Percentiles rank a stretch among this genome's conserved stretches.
Evolutionary conservation across 2,113 vertebrate species (phyloP).

Genomic region (Coracopsis vasa): DNA sequence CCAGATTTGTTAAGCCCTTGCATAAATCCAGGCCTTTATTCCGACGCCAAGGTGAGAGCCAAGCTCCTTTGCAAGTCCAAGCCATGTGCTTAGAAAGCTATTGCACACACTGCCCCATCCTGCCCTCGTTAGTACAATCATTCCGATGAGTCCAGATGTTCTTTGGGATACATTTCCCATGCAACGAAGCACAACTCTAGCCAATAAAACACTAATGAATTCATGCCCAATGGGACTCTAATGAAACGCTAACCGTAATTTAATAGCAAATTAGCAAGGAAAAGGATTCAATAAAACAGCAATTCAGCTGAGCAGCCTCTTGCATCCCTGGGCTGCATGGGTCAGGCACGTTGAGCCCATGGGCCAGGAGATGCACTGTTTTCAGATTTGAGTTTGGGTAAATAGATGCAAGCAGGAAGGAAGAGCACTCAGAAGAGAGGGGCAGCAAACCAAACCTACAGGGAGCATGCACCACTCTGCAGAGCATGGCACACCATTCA

Average conservation of each 20-base stretch:
- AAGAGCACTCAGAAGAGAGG: not conserved
- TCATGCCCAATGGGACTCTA: not conserved
- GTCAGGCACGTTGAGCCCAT: accelerated
- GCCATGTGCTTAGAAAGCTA: not conserved
- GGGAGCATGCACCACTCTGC: accelerated
- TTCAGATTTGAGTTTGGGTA: not conserved
- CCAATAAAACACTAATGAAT: not conserved
- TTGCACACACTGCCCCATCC: not conserved
- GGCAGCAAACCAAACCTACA: not conserved
- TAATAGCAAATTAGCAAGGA: not conserved
- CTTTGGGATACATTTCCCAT: not conserved
- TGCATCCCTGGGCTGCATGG: accelerated
- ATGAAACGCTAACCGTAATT: not conserved
- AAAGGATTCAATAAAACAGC: not conserved
- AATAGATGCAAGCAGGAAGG: not conserved
- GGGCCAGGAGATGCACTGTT: accelerated
- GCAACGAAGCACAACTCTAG: not conserved
- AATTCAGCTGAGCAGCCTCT: not conserved
- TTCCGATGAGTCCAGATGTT: accelerated
- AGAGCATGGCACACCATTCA: accelerated
- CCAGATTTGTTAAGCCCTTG: not conserved
- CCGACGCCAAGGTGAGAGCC: accelerated
- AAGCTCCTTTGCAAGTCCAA: not conserved
- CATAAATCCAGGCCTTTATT: not conserved
- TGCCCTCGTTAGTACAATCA: not conserved